Percentiles rank a stretch among this genome's conserved stretches.
phyloP scores from a whole-genome alignment of 1,140 invertebrate species.

The Ceratosolen solmsi region DNA sequence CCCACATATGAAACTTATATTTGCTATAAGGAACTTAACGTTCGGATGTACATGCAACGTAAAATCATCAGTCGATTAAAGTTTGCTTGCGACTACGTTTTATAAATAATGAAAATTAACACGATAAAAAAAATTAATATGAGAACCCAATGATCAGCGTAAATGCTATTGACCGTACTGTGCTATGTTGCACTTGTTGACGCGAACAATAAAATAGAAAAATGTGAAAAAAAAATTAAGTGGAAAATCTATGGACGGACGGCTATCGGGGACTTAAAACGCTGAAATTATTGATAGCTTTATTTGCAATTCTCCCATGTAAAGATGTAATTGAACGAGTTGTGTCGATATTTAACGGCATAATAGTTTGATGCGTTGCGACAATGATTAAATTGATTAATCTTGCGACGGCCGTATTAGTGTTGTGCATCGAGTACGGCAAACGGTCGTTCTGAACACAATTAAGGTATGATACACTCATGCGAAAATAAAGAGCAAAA shows the following conservation, averaged over 20 bases:
- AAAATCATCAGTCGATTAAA: slow-evolving; percentile 23
- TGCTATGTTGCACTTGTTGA: slow-evolving; percentile 47
- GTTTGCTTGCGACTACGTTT: slow-evolving; percentile 33
- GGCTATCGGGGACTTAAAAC: slow-evolving; percentile 54
- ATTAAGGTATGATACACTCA: slow-evolving; percentile 58
- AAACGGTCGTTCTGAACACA: slow-evolving; percentile 22
- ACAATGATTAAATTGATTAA: slow-evolving; percentile 50
- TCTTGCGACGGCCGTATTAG: slow-evolving; percentile 47
- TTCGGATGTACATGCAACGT: slow-evolving; percentile 27
- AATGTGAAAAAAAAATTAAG: neutral
- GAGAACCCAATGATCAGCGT: slow-evolving; percentile 15
- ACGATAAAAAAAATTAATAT: slow-evolving; percentile 22
- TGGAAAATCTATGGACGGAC: slow-evolving; percentile 53
- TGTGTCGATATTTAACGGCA: slow-evolving; percentile 24
- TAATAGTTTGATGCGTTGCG: slow-evolving; percentile 48
- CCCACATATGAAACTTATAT: slow-evolving; percentile 44
- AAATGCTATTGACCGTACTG: slow-evolving; percentile 36
- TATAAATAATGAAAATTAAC: slow-evolving; percentile 42
- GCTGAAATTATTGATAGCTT: slow-evolving; percentile 48
- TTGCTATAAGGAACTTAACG: slow-evolving; percentile 33
- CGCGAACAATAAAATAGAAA: slow-evolving; percentile 19
- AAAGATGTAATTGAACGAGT: slow-evolving; percentile 40
- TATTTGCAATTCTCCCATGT: slow-evolving; percentile 27
- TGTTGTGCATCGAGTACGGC: slow-evolving; percentile 39
- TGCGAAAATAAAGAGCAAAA: slow-evolving; percentile 52